These are phyloP conservation scores for rabbit (Oryctolagus cuniculus) DNA, from an alignment of 2,113 vertebrate genomes.

Conservation along the genomic window mOryCun1.1 NC_091433.1:131072001-131072500, in stretches of 20 bases:
- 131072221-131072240: too few species aligned
- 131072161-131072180: too few species aligned
- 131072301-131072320: too few species aligned
- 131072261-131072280: too few species aligned
- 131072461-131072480: not conserved
- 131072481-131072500: too few species aligned
- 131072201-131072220: too few species aligned
- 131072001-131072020: not conserved
- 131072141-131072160: not conserved
- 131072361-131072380: not conserved
- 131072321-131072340: too few species aligned
- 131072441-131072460: not conserved
- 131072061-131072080: not conserved
- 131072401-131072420: not conserved
- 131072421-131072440: not conserved
- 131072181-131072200: too few species aligned
- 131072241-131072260: too few species aligned
- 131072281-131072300: too few species aligned
- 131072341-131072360: too few species aligned
- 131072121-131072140: not conserved
- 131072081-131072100: not conserved
- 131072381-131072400: not conserved
- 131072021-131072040: not conserved
- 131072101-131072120: too few species aligned
- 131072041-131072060: not conserved